phyloP scores from a whole-genome alignment of 2,113 vertebrate species.

The Ceyx margarethae region DNA sequence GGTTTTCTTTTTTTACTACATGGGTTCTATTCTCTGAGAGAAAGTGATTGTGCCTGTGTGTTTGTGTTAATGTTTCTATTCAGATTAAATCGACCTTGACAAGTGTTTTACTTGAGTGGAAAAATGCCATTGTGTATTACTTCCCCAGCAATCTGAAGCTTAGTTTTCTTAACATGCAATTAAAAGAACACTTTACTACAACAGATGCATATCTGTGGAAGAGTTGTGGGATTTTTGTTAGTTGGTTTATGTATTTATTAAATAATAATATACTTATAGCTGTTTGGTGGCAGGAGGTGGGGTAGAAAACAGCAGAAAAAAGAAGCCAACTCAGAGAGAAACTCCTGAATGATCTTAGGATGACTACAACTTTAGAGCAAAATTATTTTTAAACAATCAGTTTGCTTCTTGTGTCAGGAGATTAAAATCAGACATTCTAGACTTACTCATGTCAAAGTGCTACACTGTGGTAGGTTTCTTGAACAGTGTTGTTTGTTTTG shows the following conservation, averaged over 20 bases:
- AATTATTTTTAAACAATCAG: not conserved
- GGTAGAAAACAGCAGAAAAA: too few relatives aligned
- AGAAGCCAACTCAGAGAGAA: not conserved
- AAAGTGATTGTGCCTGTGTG: not conserved
- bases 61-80: not conserved
- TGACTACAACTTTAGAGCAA: not conserved
- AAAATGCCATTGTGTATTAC: not conserved
- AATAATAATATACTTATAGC: not conserved
- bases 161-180: not conserved
- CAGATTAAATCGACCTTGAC: not conserved
- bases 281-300: not conserved
- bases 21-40: not conserved
- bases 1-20: not conserved
- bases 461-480: not conserved
- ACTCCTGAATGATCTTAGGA: not conserved
- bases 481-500: accelerated
- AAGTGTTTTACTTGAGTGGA: not conserved
- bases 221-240: not conserved
- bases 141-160: not conserved
- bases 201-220: not conserved
- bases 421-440: not conserved
- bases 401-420: not conserved
- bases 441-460: not conserved
- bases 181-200: not conserved
- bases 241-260: too few relatives aligned